Evolutionary conservation across 2,113 vertebrate species (phyloP).

Genomic region (Macquaria ambigua): DNA sequence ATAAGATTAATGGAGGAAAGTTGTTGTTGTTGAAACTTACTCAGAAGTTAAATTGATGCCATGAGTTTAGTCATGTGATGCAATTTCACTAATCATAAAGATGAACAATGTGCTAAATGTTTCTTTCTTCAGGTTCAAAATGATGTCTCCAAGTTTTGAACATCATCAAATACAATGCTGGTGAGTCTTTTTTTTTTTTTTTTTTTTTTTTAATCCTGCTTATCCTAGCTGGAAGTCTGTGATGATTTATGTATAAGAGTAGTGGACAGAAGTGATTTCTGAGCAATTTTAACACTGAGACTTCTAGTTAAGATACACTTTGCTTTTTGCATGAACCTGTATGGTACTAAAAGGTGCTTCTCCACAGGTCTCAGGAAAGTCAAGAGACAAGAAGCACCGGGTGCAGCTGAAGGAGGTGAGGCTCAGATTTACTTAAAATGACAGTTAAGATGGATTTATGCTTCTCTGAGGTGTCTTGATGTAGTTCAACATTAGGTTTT

Average conservation of each 20-base stretch:
- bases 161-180: accelerated
- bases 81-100: background rate
- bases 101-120: accelerated
- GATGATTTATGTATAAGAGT: slow-evolving; percentile 81
- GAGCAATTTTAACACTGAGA: slow-evolving; percentile 75
- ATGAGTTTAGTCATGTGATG: no score
- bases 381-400: background rate
- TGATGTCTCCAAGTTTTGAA: accelerated
- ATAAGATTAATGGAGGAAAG: slow-evolving; percentile 8
- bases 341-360: accelerated
- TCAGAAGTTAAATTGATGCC: background rate
- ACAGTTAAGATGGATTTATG: background rate
- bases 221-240: slow-evolving; percentile 14
- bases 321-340: accelerated
- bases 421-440: accelerated
- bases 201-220: accelerated
- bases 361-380: background rate
- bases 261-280: slow-evolving; percentile 87
- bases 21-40: background rate
- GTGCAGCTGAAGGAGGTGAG: background rate
- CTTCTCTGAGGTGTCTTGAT: slow-evolving; percentile 3
- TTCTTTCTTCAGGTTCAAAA: slow-evolving; percentile 1
- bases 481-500: background rate
- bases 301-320: background rate
- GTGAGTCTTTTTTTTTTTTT: background rate